phyloP scores from a whole-genome alignment of 2,113 vertebrate genomes.

The Monopterus albus region DNA sequence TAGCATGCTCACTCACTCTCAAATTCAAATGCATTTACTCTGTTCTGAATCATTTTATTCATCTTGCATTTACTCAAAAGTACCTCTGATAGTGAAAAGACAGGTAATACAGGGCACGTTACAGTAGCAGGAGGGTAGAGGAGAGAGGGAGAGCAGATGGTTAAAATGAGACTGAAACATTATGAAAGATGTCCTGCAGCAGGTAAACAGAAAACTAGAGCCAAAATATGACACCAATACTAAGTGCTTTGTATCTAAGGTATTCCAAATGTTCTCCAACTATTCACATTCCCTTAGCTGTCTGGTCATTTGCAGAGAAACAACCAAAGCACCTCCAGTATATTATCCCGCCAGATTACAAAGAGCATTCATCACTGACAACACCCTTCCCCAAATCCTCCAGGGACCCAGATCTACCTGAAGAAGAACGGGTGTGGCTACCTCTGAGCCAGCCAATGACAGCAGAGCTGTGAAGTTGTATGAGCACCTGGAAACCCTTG shows the following conservation, averaged over 20 bases:
- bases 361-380: slow-evolving; percentile 46
- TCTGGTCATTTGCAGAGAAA: slow-evolving; percentile 8
- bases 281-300: slow-evolving; percentile 1
- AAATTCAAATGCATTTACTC: slow-evolving; percentile 2
- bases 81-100: neutral
- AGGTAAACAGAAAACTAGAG: slow-evolving; percentile 25
- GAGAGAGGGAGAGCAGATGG: slow-evolving; percentile 13
- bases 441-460: slow-evolving; percentile 34
- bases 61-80: neutral
- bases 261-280: slow-evolving; percentile 2
- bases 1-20: neutral
- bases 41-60: slow-evolving; percentile 5
- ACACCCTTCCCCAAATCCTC: slow-evolving; percentile 31
- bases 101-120: neutral
- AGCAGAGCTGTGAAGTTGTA: slow-evolving; percentile 30
- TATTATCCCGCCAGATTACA: slow-evolving; percentile 35
- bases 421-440: slow-evolving; percentile 13
- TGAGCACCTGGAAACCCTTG: slow-evolving; percentile 53
- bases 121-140: neutral
- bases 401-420: slow-evolving; percentile 21
- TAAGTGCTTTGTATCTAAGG: neutral
- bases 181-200: slow-evolving; percentile 13
- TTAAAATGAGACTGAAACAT: slow-evolving; percentile 5
- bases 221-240: slow-evolving; percentile 12
- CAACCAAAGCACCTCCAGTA: slow-evolving; percentile 16